phyloP scores from a whole-genome alignment of 1,140 invertebrate genomes.

The Drosophila seguyi region DNA sequence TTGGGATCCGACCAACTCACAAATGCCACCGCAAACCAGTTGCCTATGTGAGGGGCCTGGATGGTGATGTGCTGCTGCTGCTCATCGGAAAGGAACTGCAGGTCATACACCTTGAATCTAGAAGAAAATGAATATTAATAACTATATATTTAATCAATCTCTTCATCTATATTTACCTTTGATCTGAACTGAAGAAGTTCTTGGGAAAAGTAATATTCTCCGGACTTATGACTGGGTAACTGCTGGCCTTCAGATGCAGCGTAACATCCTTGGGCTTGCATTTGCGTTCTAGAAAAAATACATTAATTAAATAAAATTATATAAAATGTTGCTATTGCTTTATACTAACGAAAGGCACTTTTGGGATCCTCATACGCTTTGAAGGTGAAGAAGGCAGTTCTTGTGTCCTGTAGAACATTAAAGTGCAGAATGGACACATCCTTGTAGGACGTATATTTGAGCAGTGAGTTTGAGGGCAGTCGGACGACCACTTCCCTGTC shows the following conservation, averaged over 20 bases:
- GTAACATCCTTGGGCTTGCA: slow-evolving; percentile 88
- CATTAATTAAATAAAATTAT: background rate
- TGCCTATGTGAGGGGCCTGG: slow-evolving; percentile 89
- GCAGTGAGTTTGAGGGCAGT: slow-evolving; percentile 79
- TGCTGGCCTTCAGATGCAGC: slow-evolving; percentile 90
- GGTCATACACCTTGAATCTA: slow-evolving; percentile 62
- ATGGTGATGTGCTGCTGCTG: slow-evolving; percentile 86
- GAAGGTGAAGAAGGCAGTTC: slow-evolving; percentile 75
- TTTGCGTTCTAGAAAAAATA: slow-evolving; percentile 84
- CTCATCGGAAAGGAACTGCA: slow-evolving; percentile 86
- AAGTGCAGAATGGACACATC: slow-evolving; percentile 85
- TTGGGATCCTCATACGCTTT: slow-evolving; percentile 83
- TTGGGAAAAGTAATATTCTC: slow-evolving; percentile 90
- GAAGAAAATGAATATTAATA: background rate
- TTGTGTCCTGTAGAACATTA: slow-evolving; percentile 68
- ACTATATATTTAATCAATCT: no score
- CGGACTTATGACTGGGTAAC: slow-evolving; percentile 91
- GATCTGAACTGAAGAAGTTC: slow-evolving; percentile 87
- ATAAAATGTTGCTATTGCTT: background rate
- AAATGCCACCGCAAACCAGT: slow-evolving; percentile 93
- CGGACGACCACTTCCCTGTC: slow-evolving; percentile 77
- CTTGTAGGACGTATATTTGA: slow-evolving; percentile 83
- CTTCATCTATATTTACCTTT: slow-evolving; percentile 34
- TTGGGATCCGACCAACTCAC: slow-evolving; percentile 90
- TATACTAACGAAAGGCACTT: slow-evolving; percentile 81